Conservation (phyloP, 2,888 invertebrate species). For the Oxyscelio sp. region DNA sequence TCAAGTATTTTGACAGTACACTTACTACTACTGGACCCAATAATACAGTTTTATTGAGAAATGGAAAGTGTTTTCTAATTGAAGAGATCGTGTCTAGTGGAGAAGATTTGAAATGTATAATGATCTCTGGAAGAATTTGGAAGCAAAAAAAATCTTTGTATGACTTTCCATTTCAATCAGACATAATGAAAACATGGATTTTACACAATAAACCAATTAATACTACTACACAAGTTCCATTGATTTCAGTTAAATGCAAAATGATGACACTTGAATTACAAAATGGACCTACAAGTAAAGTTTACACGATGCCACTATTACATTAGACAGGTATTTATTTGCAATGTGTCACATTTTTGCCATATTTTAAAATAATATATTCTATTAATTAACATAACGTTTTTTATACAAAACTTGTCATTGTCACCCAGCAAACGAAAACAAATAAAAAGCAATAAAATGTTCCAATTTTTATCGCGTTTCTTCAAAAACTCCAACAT, state of each 20-base stretch:
- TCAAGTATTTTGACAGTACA: neutral
- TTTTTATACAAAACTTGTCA: too few species aligned
- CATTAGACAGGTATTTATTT: too few species aligned
- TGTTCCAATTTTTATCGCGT: too few species aligned
- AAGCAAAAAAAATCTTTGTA: neutral
- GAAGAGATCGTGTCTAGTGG: neutral
- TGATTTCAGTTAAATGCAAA: too few species aligned
- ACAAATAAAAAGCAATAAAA: too few species aligned
- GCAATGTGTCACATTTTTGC: too few species aligned
- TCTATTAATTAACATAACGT: too few species aligned
- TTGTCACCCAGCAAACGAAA: too few species aligned
- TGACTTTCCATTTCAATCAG: neutral
- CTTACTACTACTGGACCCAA: neutral
- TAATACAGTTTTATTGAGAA: neutral
- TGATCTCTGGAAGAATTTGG: neutral
- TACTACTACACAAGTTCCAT: too few species aligned
- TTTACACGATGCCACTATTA: neutral
- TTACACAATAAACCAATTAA: too few species aligned
- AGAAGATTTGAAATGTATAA: neutral
- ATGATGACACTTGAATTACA: neutral
- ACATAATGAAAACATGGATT: neutral
- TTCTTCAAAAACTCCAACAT: too few species aligned
- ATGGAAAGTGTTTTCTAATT: neutral
- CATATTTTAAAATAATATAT: too few species aligned
- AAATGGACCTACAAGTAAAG: neutral